Percentiles rank a stretch among this genome's conserved stretches.
Conservation (phyloP, 2,888 invertebrate genomes). For the Drosophila maculinotata region DNA sequence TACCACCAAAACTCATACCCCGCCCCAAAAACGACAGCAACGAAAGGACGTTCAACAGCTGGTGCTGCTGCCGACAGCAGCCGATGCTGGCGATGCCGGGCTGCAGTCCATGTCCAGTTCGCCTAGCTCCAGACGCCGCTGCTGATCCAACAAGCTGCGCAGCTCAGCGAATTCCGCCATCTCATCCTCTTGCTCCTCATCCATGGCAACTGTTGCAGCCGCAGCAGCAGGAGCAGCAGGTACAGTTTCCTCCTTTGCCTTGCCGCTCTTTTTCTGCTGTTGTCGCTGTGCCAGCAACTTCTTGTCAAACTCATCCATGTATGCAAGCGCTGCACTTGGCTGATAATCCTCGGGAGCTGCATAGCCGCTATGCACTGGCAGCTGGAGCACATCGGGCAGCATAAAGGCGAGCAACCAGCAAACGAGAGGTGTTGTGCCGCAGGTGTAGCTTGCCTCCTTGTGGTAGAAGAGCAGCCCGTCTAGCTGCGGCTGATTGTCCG, state of each 20-base stretch:
- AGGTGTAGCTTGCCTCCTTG: conserved; percentile 91
- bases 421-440: conserved; percentile 93
- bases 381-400: conserved; percentile 89
- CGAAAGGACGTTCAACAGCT: conserved; percentile 42
- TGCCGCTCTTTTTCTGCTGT: conserved; percentile 18
- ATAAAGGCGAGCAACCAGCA: conserved; percentile 96
- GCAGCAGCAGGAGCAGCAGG: not conserved
- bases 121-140: conserved; percentile 69
- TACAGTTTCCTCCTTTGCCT: not conserved
- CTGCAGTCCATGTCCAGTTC: conserved; percentile 67
- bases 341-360: conserved; percentile 86
- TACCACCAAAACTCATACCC: conserved; percentile 45
- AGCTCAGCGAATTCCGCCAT: conserved; percentile 60
- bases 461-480: conserved; percentile 98
- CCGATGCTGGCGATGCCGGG: conserved; percentile 21
- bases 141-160: conserved; percentile 56
- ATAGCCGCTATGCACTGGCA: conserved; percentile 85
- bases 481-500: conserved; percentile 86
- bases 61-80: conserved; percentile 40
- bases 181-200: conserved; percentile 36
- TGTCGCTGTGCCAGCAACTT: conserved; percentile 65
- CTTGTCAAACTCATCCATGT: conserved; percentile 86
- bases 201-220: conserved; percentile 19
- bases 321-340: conserved; percentile 85
- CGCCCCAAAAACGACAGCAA: conserved; percentile 13